Evolutionary conservation across 2,113 vertebrate genomes (phyloP).

Genomic region (Psilopogon haemacephalus): DNA sequence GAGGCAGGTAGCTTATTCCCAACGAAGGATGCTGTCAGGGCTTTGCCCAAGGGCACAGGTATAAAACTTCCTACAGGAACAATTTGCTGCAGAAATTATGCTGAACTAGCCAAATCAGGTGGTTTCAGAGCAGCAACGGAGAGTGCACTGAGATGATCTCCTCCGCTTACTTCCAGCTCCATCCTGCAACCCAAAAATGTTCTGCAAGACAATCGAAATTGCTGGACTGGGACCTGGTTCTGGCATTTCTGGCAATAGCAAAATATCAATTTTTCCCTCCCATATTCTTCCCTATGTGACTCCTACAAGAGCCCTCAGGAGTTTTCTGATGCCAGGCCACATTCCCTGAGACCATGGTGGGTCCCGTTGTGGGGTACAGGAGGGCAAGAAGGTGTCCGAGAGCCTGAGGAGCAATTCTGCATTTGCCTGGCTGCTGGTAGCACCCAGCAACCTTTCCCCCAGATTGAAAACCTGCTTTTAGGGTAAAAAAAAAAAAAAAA

Average conservation of each 20-base stretch:
- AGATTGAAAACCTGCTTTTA: not conserved
- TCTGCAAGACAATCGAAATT: not conserved
- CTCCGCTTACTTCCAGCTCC: not conserved
- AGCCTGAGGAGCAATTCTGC: rapidly evolving
- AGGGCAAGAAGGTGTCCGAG: not conserved
- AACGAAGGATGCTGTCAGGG: not conserved
- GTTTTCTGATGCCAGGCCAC: rapidly evolving
- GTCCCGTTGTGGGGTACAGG: rapidly evolving
- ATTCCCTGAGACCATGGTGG: not conserved
- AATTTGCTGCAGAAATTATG: not conserved
- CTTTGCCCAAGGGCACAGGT: slow-evolving; percentile 30
- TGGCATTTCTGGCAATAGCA: not conserved
- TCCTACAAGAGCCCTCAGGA: rapidly evolving
- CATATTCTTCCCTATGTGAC: not conserved
- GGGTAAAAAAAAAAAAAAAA: not conserved
- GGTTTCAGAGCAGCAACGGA: not conserved
- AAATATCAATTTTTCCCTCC: not conserved
- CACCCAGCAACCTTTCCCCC: not conserved
- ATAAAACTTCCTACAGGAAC: slow-evolving; percentile 11
- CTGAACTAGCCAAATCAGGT: not conserved
- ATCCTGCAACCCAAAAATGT: not conserved
- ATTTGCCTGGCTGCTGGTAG: not conserved
- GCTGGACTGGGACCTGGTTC: not conserved
- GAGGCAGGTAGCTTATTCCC: not conserved
- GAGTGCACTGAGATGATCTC: not conserved